phyloP scores from a whole-genome alignment of 2,797 vertebrate genomes.

The Hapalemur alaotrensis region DNA sequence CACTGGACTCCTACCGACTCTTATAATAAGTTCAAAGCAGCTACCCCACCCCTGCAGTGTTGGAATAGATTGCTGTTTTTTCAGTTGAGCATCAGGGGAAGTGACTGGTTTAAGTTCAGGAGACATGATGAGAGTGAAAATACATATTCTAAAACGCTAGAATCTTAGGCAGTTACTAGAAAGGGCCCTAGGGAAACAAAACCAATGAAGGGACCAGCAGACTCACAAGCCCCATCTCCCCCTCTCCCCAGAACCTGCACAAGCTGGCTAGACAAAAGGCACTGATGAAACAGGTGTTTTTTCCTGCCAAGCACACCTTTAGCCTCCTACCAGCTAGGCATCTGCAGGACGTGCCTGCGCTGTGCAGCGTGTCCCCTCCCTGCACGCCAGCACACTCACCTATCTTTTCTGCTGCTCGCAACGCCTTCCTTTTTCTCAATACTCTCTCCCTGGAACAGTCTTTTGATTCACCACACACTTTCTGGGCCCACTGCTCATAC shows the following conservation, averaged over 20 bases:
- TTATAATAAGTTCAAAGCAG: not conserved
- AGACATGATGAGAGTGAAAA: not conserved
- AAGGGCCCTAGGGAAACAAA: not conserved
- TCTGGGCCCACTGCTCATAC: not conserved
- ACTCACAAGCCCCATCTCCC: not conserved
- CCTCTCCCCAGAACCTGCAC: not conserved
- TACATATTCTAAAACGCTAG: not conserved
- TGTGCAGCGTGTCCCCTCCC: fast-evolving
- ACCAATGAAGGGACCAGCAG: fast-evolving
- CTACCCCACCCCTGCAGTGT: not conserved
- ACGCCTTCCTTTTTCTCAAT: not conserved
- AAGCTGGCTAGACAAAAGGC: not conserved
- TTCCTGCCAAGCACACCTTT: not conserved
- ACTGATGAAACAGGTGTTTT: fast-evolving
- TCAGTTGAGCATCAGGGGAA: not conserved
- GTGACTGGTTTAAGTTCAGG: not conserved
- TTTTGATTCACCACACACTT: too few species aligned
- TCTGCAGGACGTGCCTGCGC: not conserved
- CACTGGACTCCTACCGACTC: not conserved
- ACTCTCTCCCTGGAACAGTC: not conserved
- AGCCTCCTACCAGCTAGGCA: too few species aligned
- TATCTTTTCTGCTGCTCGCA: not conserved
- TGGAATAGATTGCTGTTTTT: not conserved
- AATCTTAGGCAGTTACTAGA: not conserved
- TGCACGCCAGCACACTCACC: fast-evolving